Conservation (phyloP, 2,797 vertebrate genomes). For the Avahi laniger region DNA sequence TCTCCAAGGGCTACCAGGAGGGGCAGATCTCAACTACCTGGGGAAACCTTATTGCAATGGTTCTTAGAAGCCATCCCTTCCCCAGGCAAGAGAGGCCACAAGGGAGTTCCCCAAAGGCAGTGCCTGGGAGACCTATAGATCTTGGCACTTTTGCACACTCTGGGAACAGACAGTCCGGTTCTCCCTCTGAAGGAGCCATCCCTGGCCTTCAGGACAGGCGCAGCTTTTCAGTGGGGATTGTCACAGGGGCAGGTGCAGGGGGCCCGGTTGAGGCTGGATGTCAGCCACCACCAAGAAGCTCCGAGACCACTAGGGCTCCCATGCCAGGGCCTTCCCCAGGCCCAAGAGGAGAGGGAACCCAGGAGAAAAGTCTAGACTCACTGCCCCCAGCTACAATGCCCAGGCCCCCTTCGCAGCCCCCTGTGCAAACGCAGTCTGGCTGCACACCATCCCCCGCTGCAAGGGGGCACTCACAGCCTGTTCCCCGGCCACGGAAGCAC, state of each 20-base stretch:
- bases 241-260: fast-evolving
- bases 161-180: not conserved
- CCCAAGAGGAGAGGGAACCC: fast-evolving
- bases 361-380: not conserved
- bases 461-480: not conserved
- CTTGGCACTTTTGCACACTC: not conserved
- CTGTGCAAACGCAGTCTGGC: not conserved
- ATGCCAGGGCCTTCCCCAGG: fast-evolving
- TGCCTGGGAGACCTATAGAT: not conserved
- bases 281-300: not conserved
- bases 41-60: constrained; percentile 75
- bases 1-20: not conserved
- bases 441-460: fast-evolving
- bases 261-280: not conserved
- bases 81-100: constrained; percentile 33
- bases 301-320: not conserved
- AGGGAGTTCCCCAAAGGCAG: not conserved
- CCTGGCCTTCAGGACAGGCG: not conserved
- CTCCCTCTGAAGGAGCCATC: not conserved
- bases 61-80: constrained; percentile 73
- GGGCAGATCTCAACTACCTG: constrained; percentile 49
- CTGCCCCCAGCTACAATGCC: fast-evolving
- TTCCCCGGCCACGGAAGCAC: not conserved
- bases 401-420: fast-evolving
- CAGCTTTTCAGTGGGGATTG: fast-evolving